Evolutionary conservation across 2,888 invertebrate genomes (phyloP), one percentile per base, ranked within the genome.

Genomic region (Lasius fuliginosus): DNA sequence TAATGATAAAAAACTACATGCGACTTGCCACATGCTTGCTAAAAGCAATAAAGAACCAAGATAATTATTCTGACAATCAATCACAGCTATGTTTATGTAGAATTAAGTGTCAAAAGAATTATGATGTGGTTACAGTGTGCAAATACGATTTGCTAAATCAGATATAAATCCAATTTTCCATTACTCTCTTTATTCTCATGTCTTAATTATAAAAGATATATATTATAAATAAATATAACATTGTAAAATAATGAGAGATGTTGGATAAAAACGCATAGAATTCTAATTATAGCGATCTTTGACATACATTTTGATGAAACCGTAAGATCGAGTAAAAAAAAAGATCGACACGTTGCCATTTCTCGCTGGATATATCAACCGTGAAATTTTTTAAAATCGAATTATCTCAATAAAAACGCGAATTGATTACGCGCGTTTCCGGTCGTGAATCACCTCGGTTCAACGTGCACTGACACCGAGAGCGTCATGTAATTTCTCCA

Each of bases 351-450:
- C 27, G 46, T 1, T 65, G 27, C 49, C 27, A 36, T 42, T 75
- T n/a, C 18, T 62, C 46, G 33, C 23, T 60, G 12, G 18, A 84
- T 58, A 64, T 65, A 64, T 65, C 27, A 73, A 67, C 86, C 77
- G 58, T 79, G 6, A 75, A 89, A 79, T 86, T 84, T 27, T 27
- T 8, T 0, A 12, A 69, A 68, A 89, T 67, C 83, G 69, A 36
- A 83, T 65, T 12, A 81, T 42, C 67, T 56, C 11, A 3, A 49
- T n/a, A 49, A 49, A 49, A n/a, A 23, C 2, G n/a, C 42, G n/a
- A 42, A 65, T 68, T 49, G 56, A 49, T 40, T 42, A 62, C 33
- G 27, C 33, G n/a, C 27, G 64, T 64, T 53, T 53, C 6, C 42
- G 27, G 12, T 64, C 65, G 27, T 33, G 36, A 33, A 1, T 18